phyloP scores from a whole-genome alignment of 1,140 invertebrate genomes.

The Anastatus disparis region DNA sequence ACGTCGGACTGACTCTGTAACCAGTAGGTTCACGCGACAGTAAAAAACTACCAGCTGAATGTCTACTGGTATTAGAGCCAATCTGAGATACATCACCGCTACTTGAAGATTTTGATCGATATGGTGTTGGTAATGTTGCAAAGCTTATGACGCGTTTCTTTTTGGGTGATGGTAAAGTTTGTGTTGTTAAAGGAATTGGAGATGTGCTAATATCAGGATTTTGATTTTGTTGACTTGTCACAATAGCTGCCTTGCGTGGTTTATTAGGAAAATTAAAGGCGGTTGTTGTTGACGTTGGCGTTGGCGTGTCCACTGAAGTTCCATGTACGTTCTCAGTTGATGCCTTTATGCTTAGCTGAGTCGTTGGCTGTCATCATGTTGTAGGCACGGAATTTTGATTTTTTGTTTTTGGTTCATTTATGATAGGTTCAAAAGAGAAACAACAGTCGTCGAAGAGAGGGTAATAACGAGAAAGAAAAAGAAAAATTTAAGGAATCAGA shows the following conservation, averaged over 20 bases:
- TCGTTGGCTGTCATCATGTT: no score
- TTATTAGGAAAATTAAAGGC: not conserved
- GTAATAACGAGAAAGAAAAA: no score
- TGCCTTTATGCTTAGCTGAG: no score
- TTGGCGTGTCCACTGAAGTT: constrained; percentile 56
- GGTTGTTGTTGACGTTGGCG: constrained; percentile 26
- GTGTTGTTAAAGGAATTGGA: constrained; percentile 12
- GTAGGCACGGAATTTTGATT: no score
- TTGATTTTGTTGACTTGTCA: not conserved
- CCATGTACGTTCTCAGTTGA: constrained; percentile 45
- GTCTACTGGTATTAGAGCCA: constrained; percentile 40
- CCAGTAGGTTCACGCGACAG: constrained; percentile 5
- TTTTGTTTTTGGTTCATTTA: no score
- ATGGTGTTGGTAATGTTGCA: constrained; percentile 51
- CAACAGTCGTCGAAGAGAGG: no score
- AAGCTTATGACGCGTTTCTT: constrained; percentile 56
- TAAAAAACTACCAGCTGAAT: constrained; percentile 33
- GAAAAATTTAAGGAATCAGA: no score
- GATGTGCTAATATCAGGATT: not conserved
- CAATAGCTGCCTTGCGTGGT: not conserved
- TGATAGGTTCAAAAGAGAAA: no score
- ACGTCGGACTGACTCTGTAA: constrained; percentile 29
- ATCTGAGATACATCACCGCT: constrained; percentile 38
- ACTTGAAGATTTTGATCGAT: constrained; percentile 37
- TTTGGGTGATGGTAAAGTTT: constrained; percentile 51